Evolutionary conservation across 2,888 invertebrate genomes (phyloP).

Genomic region (Rugalucina vietnamica): DNA sequence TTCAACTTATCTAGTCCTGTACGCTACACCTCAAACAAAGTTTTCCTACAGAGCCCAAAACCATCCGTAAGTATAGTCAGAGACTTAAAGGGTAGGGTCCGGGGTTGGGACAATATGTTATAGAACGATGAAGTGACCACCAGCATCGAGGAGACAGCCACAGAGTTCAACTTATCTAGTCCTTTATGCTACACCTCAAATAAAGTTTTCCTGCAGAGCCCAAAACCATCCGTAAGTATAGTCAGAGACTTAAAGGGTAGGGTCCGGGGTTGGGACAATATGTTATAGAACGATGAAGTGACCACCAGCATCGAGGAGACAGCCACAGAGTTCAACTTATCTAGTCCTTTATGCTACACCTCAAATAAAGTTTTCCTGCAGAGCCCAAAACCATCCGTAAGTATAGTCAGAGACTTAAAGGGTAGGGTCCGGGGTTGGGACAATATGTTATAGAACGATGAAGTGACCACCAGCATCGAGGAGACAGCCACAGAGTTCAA

Average conservation of each 20-base stretch:
- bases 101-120: too few relatives aligned
- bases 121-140: too few relatives aligned
- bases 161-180: constrained; percentile 65
- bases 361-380: constrained; percentile 41
- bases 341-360: constrained; percentile 60
- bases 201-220: constrained; percentile 55
- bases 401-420: too few relatives aligned
- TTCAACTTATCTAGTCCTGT: constrained; percentile 67
- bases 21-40: constrained; percentile 33
- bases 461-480: too few relatives aligned
- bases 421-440: too few relatives aligned
- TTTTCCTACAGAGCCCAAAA: constrained; percentile 56
- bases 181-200: constrained; percentile 46
- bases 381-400: constrained; percentile 50
- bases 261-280: too few relatives aligned
- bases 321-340: constrained; percentile 57
- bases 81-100: too few relatives aligned
- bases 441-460: too few relatives aligned
- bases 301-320: not conserved
- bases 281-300: too few relatives aligned
- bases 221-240: constrained; percentile 36
- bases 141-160: not conserved
- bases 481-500: not conserved
- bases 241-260: too few relatives aligned
- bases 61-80: constrained; percentile 28